Conservation (phyloP, 2,888 invertebrate genomes). For the Eupithecia inturbata region DNA sequence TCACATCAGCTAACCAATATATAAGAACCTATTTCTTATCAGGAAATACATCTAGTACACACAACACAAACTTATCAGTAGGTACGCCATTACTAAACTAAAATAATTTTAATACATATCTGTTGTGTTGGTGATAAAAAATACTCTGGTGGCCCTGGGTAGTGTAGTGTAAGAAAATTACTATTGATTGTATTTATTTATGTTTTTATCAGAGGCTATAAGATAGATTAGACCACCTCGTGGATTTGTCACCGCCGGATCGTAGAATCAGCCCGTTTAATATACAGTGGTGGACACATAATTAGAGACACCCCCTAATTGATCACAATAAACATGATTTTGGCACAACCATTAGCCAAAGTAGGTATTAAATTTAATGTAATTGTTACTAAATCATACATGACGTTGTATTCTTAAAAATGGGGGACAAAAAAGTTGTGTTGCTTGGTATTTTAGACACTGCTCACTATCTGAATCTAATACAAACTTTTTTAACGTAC, state of each 20-base stretch:
- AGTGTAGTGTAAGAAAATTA: not conserved
- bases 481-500: too few species aligned
- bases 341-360: too few species aligned
- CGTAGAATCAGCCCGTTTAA: too few species aligned
- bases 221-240: not conserved
- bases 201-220: not conserved
- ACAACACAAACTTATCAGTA: constrained; percentile 2
- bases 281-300: too few species aligned
- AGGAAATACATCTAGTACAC: not conserved
- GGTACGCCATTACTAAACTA: not conserved
- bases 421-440: too few species aligned
- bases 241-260: not conserved
- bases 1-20: not conserved
- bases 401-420: too few species aligned
- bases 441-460: too few species aligned
- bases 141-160: not conserved
- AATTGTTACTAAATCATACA: too few species aligned
- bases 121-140: not conserved
- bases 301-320: too few species aligned
- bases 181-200: not conserved
- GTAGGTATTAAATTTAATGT: too few species aligned
- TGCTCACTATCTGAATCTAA: too few species aligned
- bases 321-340: too few species aligned
- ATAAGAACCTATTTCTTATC: not conserved
- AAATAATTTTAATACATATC: not conserved